These are phyloP conservation scores for Oscheius sp. DNA, from an alignment of 1,140 invertebrate genomes.

Conservation along the genomic window DNA sequence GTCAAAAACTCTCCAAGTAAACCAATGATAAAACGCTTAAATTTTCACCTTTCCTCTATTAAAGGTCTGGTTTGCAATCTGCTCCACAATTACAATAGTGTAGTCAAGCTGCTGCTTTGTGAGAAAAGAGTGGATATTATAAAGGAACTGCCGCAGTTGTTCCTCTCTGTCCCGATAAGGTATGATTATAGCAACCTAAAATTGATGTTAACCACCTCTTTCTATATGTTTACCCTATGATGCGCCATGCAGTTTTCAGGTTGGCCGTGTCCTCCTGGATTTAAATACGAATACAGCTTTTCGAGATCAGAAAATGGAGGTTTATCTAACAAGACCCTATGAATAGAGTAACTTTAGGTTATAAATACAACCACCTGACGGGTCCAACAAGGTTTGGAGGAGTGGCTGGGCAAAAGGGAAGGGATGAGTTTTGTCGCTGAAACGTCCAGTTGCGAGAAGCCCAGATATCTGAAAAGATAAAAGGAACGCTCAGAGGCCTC, in stretches of 20 bases:
- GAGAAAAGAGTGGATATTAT: conserved; percentile 57
- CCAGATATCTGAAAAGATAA: too few species aligned
- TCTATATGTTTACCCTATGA: too few species aligned
- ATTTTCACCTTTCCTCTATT: conserved; percentile 84
- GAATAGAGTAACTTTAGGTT: too few species aligned
- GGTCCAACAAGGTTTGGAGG: conserved; percentile 47
- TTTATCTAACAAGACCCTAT: conserved; percentile 55
- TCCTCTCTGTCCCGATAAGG: conserved; percentile 46
- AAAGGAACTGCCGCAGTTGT: conserved; percentile 48
- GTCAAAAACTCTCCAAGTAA: too few species aligned
- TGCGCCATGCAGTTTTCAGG: conserved; percentile 47
- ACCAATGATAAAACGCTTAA: too few species aligned
- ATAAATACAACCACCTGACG: too few species aligned
- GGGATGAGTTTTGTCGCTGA: neutral
- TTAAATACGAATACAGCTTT: conserved; percentile 50
- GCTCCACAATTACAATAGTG: conserved; percentile 85
- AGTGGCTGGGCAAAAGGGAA: conserved; percentile 13
- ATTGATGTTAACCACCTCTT: too few species aligned
- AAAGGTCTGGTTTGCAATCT: conserved; percentile 69
- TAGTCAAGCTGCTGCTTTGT: conserved; percentile 73
- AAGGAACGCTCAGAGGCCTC: too few species aligned
- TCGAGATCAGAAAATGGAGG: conserved; percentile 45
- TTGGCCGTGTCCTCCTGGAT: conserved; percentile 53
- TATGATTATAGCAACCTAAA: conserved; percentile 50
- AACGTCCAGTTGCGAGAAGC: conserved; percentile 10